Base-by-base conservation (phyloP, 1,140 invertebrate genomes). In the Dinothrombium tinctorium region DNA sequence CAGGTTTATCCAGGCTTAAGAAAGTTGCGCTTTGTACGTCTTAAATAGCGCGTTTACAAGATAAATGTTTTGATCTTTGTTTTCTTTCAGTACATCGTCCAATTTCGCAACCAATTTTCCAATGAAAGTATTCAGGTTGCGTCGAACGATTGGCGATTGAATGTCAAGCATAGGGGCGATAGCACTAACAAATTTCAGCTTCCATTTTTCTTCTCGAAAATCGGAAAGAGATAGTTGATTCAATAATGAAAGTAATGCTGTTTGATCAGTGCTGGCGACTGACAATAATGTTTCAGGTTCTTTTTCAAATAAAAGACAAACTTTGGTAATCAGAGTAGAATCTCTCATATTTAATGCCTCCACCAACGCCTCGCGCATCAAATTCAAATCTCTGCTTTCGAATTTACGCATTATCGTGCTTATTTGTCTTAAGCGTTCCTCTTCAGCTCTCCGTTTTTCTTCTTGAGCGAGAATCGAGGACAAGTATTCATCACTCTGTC, bases 141-240 rank as follows among this genome's bases (percentile, higher is more conserved):
- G 14, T 6, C 17, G 24, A 7, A 38, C 20, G 0, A 38, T 4
- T 14, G 24, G 22, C 12, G 37, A 38, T n/a, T 38, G 24, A n/a
- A 26, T 25, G 14, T 38, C 37, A n/a, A 38, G 19, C 26, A 6
- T 12, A 3, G 37, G 22, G 2, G 26, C n/a, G 14, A 38, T 38
- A 19, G 11, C 12, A n/a, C 23, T 24, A 14, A 38, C 17, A 12
- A 33, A 24, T 14, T 23, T 33, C 32, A 48, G 41, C 36, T 48
- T 48, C 14, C 44, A 42, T 37, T 40, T 39, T 6, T 45, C 41
- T 28, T 31, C 23, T 12, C 44, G 41, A 31, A 48, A 45, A n/a
- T 45, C 38, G 21, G 41, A 43, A 3, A 9, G 17, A 15, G 37
- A 14, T 25, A 38, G 17, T 2, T 21, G 15, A 15, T 24, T 38